Evolutionary conservation across 35 echinoderm and acorn worm species (phyloP), one percentile per base, ranked within the genome.

Genomic region (Hemicentrotus pulcherrimus): DNA sequence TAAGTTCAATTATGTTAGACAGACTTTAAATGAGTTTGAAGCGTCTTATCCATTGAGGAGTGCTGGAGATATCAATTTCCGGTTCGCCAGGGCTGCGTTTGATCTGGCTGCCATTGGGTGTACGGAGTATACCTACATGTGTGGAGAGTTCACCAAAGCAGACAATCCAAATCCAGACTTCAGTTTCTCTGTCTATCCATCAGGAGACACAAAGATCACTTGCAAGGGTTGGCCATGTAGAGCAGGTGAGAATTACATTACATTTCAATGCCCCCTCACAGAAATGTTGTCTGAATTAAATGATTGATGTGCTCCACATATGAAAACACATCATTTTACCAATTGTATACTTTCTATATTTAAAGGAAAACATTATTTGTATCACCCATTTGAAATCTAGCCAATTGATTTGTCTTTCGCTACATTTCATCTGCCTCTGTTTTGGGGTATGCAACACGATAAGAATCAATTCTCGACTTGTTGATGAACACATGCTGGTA

Each of bases 31-130:
- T 52, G 85, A 92, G 7, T 31, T 92, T 12, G 96, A 99, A 47
- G 59, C 87, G 0, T 92, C 96, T 10, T 85, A 93, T 32, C 85
- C 78, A 11, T 70, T 97, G 59, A 59, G 58, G 15, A 31, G 31
- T 32, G 47, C 94, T 14, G 47, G 87, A 11, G 48, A 55, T 55
- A 65, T 96, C 4, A 71, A 46, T 15, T 98, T 93, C 95, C 96
- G 19, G 19, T 78, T 94, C 9, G 95, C 95, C 32, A 70, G 88
- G 33, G 97, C 96, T 8, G 46, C 78, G 48, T 97, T 97, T 96
- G 97, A 98, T 91, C 59, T 97, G 18, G 96, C 94, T 24, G 94
- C 96, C 15, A 97, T 98, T 78, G 97, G 97, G 8, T 98, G 97
- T 45, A 98, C 96, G 9, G 96, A 95, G 85, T 98, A 91, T 87